Base-by-base conservation (phyloP, 1,140 invertebrate genomes). In the Wasmannia auropunctata region DNA sequence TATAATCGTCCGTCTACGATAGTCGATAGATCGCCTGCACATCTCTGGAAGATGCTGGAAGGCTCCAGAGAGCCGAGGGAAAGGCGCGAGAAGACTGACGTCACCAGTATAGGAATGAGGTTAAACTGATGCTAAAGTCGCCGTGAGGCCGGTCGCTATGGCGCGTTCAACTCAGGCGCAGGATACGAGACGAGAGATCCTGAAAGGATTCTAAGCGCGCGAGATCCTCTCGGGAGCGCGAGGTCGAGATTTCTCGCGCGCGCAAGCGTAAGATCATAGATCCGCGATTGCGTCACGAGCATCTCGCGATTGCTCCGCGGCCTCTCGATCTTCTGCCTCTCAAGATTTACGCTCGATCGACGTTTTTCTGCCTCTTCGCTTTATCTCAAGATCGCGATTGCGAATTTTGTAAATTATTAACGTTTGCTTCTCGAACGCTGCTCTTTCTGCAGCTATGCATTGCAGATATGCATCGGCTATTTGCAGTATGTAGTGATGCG, bases 41-140 rank as follows among this genome's bases (percentile, higher is more conserved):
- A 93, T 93, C 92, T 92, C 77, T n/a, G 69, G 90, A 91, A 92
- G 92, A 91, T 93, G 91, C 93, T 92, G 92, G 91, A 93, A 92
- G 91, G 91, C n/a, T 91, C 80, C 90, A 91, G 88, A 92, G 90
- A 84, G 74, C 58, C 90, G 92, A 93, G 93, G 91, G 94, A 94
- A 95, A 95, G 94, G 92, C 92, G 87, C 81, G 56, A 51, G 69
- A n/a, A n/a, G n/a, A n/a, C 54, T 94, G 94, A 94, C 94, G 94
- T 95, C 94, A 95, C 65, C 83, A n/a, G 16, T 70, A n/a, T n/a
- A 86, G 89, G 91, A 95, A 94, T 90, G 93, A 94, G 94, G 93
- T 92, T 94, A 94, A 93, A 87, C 79, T 85, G 85, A 91, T 86
- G 91, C 80, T 92, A 92, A 92, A 93, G 90, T 92, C 88, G 86